Conservation (phyloP, 2,888 invertebrate genomes). For the Anticlea derivata region DNA sequence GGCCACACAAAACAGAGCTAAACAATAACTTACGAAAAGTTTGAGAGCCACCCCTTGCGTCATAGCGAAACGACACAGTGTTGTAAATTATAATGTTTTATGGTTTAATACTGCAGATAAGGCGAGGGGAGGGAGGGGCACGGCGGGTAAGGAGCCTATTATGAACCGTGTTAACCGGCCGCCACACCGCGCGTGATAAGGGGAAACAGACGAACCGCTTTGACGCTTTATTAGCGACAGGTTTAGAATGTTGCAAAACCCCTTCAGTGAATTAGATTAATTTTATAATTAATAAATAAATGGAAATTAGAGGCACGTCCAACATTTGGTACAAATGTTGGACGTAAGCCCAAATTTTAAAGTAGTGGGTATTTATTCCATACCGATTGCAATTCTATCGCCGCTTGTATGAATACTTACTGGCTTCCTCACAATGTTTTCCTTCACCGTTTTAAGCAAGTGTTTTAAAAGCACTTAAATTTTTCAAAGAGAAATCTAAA, state of each 20-base stretch:
- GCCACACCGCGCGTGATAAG: slow-evolving; percentile 37
- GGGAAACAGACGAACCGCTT: slow-evolving; percentile 30
- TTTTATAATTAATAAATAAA: too few species aligned
- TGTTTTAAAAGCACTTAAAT: too few species aligned
- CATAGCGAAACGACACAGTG: slow-evolving; percentile 71
- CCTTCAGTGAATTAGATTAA: slow-evolving; percentile 9
- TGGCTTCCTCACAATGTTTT: too few species aligned
- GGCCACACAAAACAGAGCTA: slow-evolving; percentile 28
- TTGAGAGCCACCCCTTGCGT: slow-evolving; percentile 67
- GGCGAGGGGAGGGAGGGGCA: slow-evolving; percentile 45
- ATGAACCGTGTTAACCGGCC: slow-evolving; percentile 75
- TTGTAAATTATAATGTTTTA: slow-evolving; percentile 83
- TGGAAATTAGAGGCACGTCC: too few species aligned
- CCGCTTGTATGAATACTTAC: too few species aligned
- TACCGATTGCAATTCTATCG: too few species aligned
- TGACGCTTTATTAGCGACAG: slow-evolving; percentile 19
- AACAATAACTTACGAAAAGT: slow-evolving; percentile 41
- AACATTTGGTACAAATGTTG: too few species aligned
- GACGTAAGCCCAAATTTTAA: background rate
- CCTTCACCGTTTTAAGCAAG: too few species aligned
- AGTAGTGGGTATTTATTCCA: too few species aligned
- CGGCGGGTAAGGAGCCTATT: slow-evolving; percentile 76
- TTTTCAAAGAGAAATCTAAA: too few species aligned
- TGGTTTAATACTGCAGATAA: slow-evolving; percentile 84
- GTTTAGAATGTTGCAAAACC: slow-evolving; percentile 11